A percentile compares a stretch with the other conserved stretches of the same genome.
Conservation (phyloP, 2,797 vertebrate genomes). For the Phalanger gymnotis region DNA sequence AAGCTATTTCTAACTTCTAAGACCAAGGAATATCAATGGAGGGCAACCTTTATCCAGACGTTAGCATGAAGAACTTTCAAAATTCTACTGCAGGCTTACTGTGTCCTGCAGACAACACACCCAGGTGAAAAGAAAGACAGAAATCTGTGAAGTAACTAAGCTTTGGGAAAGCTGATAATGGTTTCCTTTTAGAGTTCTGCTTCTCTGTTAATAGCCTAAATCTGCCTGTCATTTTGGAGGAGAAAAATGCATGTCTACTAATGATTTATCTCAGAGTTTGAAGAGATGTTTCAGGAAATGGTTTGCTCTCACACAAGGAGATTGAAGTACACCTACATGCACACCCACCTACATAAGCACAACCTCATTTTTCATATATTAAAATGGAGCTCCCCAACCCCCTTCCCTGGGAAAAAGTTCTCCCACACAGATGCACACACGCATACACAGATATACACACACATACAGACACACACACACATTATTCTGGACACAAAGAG, state of each 20-base stretch:
- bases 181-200: conserved; percentile 6
- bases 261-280: conserved; percentile 58
- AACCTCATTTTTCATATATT: neutral
- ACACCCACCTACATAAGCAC: neutral
- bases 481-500: neutral
- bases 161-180: conserved; percentile 14
- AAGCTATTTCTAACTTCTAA: conserved; percentile 39
- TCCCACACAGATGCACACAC: neutral
- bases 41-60: conserved; percentile 35
- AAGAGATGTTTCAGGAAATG: conserved; percentile 43
- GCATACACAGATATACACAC: neutral
- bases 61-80: conserved; percentile 27
- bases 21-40: conserved; percentile 41
- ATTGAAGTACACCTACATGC: neutral
- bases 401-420: neutral
- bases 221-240: conserved; percentile 6
- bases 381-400: neutral
- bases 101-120: conserved; percentile 31
- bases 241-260: conserved; percentile 42
- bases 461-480: neutral
- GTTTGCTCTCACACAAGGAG: neutral
- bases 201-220: conserved; percentile 43
- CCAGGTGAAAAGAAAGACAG: conserved; percentile 9
- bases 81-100: conserved; percentile 13
- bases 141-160: conserved; percentile 18